These are phyloP conservation scores for Vespertilio murinus DNA, from an alignment of 2,797 vertebrate species.

Conservation along the genomic window DNA sequence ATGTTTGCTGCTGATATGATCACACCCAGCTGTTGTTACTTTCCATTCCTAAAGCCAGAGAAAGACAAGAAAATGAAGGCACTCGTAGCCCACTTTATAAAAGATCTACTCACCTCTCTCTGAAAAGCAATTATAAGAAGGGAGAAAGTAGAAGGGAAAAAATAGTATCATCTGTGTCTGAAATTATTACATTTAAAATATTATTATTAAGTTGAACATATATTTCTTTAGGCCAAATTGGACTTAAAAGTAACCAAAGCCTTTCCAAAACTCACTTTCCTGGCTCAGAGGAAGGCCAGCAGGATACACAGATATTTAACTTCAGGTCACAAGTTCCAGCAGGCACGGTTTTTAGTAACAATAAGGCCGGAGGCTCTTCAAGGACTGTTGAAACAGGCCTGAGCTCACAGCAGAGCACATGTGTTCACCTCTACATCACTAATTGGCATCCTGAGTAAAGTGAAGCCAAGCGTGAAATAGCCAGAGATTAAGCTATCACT, in stretches of 20 bases:
- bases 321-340: constrained; percentile 53
- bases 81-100: constrained; percentile 38
- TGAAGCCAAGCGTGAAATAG: constrained; percentile 77
- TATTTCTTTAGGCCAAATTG: constrained; percentile 5
- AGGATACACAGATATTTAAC: background rate
- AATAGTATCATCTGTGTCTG: background rate
- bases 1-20: constrained; percentile 59
- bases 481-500: constrained; percentile 66
- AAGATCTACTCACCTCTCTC: constrained; percentile 8
- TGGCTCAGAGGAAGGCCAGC: background rate
- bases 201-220: constrained; percentile 32
- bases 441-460: constrained; percentile 74
- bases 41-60: constrained; percentile 61
- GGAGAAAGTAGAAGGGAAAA: background rate
- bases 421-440: constrained; percentile 71
- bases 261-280: background rate
- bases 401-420: constrained; percentile 10
- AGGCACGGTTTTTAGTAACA: constrained; percentile 27
- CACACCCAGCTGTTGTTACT: constrained; percentile 38
- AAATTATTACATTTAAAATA: constrained; percentile 55
- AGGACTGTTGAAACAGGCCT: constrained; percentile 47
- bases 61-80: constrained; percentile 63
- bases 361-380: constrained; percentile 36
- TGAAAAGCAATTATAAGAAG: constrained; percentile 55
- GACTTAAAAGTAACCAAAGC: constrained; percentile 38